A percentile compares a stretch with the other conserved stretches of the same genome.
Evolutionary conservation across 2,797 vertebrate genomes (phyloP).

Genomic region (Labroides dimidiatus): DNA sequence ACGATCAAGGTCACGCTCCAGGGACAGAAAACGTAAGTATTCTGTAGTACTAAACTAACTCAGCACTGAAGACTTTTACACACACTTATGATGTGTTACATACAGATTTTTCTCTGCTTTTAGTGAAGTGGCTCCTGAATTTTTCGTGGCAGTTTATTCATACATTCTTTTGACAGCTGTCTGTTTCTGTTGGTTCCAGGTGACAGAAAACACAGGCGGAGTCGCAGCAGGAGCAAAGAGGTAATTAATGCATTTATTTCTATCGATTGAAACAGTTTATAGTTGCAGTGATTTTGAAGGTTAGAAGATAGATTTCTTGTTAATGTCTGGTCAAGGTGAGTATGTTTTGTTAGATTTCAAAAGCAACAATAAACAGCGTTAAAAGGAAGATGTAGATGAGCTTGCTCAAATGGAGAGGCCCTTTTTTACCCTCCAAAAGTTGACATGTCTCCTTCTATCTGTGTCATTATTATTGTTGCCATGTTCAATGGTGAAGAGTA

Average conservation of each 20-base stretch:
- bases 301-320: constrained; percentile 51
- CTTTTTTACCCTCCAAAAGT: constrained; percentile 48
- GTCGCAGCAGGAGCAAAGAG: constrained; percentile 99
- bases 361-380: constrained; percentile 40
- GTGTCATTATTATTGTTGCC: constrained; percentile 75
- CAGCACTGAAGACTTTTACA: too few species aligned
- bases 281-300: constrained; percentile 61
- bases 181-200: constrained; percentile 79
- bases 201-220: constrained; percentile 91
- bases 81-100: too few species aligned
- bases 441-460: constrained; percentile 75
- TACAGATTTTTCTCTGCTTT: too few species aligned
- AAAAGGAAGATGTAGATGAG: constrained; percentile 70
- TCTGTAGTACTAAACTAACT: background rate
- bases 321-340: constrained; percentile 90
- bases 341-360: constrained; percentile 78
- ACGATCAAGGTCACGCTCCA: constrained; percentile 91
- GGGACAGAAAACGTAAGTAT: constrained; percentile 90
- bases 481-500: constrained; percentile 78
- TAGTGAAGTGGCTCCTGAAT: background rate
- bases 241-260: constrained; percentile 92
- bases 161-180: background rate
- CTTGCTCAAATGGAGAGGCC: constrained; percentile 55
- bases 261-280: constrained; percentile 57
- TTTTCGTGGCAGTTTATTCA: background rate